phyloP scores from a whole-genome alignment of 2,888 invertebrate genomes.

The Lepidochitona cinerea region DNA sequence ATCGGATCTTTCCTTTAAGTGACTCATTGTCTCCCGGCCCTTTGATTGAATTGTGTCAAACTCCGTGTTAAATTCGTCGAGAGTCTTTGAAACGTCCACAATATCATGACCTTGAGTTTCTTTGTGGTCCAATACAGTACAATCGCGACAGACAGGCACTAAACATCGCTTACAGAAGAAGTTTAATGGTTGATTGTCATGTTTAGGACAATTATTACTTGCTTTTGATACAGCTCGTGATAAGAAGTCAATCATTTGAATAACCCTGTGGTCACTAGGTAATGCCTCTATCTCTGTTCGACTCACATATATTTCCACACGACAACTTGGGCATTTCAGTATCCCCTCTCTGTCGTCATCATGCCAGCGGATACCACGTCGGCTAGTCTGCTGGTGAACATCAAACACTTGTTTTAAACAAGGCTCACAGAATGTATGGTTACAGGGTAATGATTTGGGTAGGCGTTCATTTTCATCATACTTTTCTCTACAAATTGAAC shows the following conservation, averaged over 20 bases:
- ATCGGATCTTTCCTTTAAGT: slow-evolving; percentile 53
- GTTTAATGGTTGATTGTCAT: slow-evolving; percentile 59
- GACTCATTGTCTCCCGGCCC: slow-evolving; percentile 33
- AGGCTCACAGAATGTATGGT: slow-evolving; percentile 61
- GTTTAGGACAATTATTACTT: slow-evolving; percentile 57
- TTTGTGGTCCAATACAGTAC: slow-evolving; percentile 62
- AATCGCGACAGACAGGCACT: slow-evolving; percentile 59
- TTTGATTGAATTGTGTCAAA: slow-evolving; percentile 35
- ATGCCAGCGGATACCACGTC: slow-evolving; percentile 41
- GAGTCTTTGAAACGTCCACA: slow-evolving; percentile 53
- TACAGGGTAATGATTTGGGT: slow-evolving; percentile 61
- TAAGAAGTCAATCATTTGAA: slow-evolving; percentile 64
- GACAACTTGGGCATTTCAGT: slow-evolving; percentile 61
- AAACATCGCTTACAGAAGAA: slow-evolving; percentile 61
- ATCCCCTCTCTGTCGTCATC: slow-evolving; percentile 53
- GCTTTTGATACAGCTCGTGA: slow-evolving; percentile 50
- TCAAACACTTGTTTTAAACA: slow-evolving; percentile 60
- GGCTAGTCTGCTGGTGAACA: slow-evolving; percentile 49
- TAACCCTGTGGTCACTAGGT: slow-evolving; percentile 62
- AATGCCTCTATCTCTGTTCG: slow-evolving; percentile 51
- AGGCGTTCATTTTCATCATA: slow-evolving; percentile 48
- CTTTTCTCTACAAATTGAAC: slow-evolving; percentile 57
- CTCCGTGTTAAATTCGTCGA: slow-evolving; percentile 50
- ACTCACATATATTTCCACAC: slow-evolving; percentile 59
- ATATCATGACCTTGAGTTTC: slow-evolving; percentile 55